Base-by-base conservation (phyloP, 2,797 vertebrate species). In the Pipistrellus pipistrellus region DNA sequence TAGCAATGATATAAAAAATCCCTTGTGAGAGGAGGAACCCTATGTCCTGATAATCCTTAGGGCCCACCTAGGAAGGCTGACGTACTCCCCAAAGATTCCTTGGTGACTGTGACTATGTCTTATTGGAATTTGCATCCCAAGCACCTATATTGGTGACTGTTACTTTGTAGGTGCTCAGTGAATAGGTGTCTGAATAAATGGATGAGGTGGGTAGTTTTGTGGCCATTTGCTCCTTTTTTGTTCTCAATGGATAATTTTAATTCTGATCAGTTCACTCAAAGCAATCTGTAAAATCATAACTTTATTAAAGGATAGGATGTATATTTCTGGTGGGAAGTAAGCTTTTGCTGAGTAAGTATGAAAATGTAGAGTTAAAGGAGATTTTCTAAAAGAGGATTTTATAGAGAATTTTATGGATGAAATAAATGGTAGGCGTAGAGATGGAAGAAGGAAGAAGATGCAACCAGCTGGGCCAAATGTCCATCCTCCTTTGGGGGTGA, bases 81-180 rank as follows among this genome's bases (percentile, higher is more conserved):
- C 18, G 88, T 3, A 11, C 14, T 76, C 27, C 44, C 59, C 86
- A 32, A 27, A 86, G 62, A 57, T 59, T 51, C 44, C 51, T 69
- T 72, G 71, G 80, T 27, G 21, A 66, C 20, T 20, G 25, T 15
- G 14, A 85, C 10, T 14, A 6, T 30, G 27, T 64, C 84, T 88
- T 62, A 15, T 78, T 84, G 51, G 57, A 59, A 81, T 95, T 76
- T 92, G 44, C 48, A 64, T 57, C 53, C 59, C 27, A 66, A n/a
- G 30, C 21, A 32, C 41, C 32, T 32, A 0, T 41, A 46, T 4
- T 78, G 41, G 77, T 81, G 51, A 71, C 4, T n/a, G 51, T 7
- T 38, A 21, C 9, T 7, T 23, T 57, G 76, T 27, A 85, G 38
- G n/a, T 85, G 21, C 91, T 76, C 38, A 41, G 13, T 62, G 55